phyloP scores from a whole-genome alignment of 2,113 vertebrate species.

The Dromas ardeola region DNA sequence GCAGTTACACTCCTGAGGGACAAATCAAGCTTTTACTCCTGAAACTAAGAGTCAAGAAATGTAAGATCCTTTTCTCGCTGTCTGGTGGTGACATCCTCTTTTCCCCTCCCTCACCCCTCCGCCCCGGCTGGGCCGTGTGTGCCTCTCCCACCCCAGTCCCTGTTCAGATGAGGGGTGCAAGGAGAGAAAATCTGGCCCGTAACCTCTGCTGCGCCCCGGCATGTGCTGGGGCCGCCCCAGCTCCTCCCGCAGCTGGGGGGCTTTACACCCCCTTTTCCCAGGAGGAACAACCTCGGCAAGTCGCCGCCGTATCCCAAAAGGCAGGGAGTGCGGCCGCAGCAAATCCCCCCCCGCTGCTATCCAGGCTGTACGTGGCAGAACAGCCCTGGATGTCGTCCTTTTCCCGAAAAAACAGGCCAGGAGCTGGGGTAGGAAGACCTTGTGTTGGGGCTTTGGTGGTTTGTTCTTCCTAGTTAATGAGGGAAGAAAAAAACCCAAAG shows the following conservation, averaged over 20 bases:
- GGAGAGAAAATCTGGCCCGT: not conserved
- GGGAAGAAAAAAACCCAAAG: not conserved
- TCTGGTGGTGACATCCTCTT: not conserved
- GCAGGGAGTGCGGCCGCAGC: rapidly evolving
- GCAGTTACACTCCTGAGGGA: rapidly evolving
- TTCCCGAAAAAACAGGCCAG: not conserved
- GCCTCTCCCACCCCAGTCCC: not conserved
- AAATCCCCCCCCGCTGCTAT: not conserved
- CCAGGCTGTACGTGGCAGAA: not conserved
- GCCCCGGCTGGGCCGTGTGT: rapidly evolving
- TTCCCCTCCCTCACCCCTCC: not conserved
- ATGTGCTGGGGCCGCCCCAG: not conserved
- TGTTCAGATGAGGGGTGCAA: not conserved
- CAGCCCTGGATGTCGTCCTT: not conserved
- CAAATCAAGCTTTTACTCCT: not conserved
- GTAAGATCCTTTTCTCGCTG: not conserved
- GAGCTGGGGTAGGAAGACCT: not conserved
- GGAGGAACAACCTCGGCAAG: not conserved
- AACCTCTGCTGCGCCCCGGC: not conserved
- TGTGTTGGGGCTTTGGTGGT: not conserved
- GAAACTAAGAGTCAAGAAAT: not conserved
- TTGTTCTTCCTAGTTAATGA: not conserved
- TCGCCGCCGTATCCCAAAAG: not conserved
- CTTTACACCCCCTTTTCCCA: not conserved
- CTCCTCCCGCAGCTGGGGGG: not conserved